Evolutionary conservation across 2,797 vertebrate genomes (phyloP), one percentile per base, ranked within the genome.

Genomic region (Pantherophis alleghaniensis): DNA sequence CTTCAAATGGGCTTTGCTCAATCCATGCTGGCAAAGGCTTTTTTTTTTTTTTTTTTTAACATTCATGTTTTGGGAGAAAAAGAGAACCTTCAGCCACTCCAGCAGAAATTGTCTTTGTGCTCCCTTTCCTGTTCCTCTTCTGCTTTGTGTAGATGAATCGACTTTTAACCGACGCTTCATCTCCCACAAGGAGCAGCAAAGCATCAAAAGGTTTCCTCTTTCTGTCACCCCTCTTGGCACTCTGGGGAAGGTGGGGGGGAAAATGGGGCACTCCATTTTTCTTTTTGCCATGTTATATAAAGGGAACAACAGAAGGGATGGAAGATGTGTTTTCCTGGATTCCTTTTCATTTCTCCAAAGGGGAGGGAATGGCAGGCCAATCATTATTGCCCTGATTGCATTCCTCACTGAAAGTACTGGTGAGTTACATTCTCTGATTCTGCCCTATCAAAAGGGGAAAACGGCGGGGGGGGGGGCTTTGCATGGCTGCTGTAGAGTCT

Each of bases 341-440:
- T 94, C 94, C 91, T 91, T 88, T 95, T 93, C 93, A 92, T 92
- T 47, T 69, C 0, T 11, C 93, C 26, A 94, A 74, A 87, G 95
- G 91, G 94, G 94, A 94, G 95, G 95, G 63, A 47, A 60, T 9
- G 12, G 89, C 89, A 93, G 95, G 95, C 92, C 93, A 96, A 92
- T 83, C 92, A 92, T 94, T 95, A 95, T 95, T 95, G 95, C 91
- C 94, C 94, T 89, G 94, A 94, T 47, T 88, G 66, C 14, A 56
- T 93, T 96, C 93, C 56, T 93, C 96, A 90, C 61, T 93, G 95
- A 90, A 95, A 95, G 20, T 95, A 94, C 92, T 95, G 95, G 92
- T 91, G 92, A 95, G 95, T 95, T 94, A 92, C 92, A 96, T 96
- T 95, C 96, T 94, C 95, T 93, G 93, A 96, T 92, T 95, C 95